Evolutionary conservation across 2,888 invertebrate genomes (phyloP).

Genomic region (Andrena bicolor): DNA sequence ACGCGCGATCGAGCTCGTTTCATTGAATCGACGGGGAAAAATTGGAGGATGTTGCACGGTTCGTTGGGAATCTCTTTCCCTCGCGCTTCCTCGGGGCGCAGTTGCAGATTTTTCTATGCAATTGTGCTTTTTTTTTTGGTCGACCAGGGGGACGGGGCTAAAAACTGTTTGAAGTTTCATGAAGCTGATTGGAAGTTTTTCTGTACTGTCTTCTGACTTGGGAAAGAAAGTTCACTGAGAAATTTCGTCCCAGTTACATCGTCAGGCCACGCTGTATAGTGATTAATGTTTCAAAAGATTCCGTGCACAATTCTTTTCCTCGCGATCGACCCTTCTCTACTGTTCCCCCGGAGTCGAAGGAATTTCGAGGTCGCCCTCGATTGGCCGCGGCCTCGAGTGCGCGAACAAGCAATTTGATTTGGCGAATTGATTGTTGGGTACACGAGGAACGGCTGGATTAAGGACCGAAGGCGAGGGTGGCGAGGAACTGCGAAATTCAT

Average conservation of each 20-base stretch:
- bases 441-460: slow-evolving; percentile 39
- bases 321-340: background rate
- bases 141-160: too few relatives aligned
- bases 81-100: too few relatives aligned
- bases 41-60: background rate
- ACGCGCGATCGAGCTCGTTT: slow-evolving; percentile 45
- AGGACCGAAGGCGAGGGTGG: slow-evolving; percentile 32
- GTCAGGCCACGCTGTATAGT: too few relatives aligned
- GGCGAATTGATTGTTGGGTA: slow-evolving; percentile 47
- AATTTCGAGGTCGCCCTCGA: background rate
- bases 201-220: too few relatives aligned
- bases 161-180: too few relatives aligned
- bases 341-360: background rate
- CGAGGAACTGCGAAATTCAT: slow-evolving; percentile 56
- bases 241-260: too few relatives aligned
- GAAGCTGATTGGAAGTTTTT: too few relatives aligned
- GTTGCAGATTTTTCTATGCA: too few relatives aligned
- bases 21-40: slow-evolving; percentile 7
- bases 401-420: slow-evolving; percentile 35
- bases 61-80: too few relatives aligned
- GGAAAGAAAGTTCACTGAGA: too few relatives aligned
- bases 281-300: background rate
- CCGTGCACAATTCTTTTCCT: background rate
- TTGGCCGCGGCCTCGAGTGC: slow-evolving; percentile 1
- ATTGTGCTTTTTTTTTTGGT: too few relatives aligned